Evolutionary conservation across 2,797 vertebrate species (phyloP).

Genomic region (Salmo trutta): DNA sequence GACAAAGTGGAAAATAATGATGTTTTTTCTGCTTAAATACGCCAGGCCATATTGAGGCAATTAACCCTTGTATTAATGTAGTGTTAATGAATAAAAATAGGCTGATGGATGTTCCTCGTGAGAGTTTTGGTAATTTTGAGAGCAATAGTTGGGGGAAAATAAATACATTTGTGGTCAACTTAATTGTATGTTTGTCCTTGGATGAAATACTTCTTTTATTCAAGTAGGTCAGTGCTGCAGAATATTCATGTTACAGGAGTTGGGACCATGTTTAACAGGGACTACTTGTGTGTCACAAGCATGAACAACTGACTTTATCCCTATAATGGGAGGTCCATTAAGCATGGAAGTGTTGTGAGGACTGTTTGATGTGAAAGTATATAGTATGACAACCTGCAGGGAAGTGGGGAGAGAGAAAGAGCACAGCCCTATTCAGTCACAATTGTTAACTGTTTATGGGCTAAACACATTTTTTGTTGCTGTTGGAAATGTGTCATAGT

Average conservation of each 20-base stretch:
- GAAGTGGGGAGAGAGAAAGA: not conserved
- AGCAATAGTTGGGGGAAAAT: constrained; percentile 31
- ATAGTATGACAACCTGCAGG: not conserved
- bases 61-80: constrained; percentile 54
- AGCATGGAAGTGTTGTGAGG: not conserved
- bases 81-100: constrained; percentile 53
- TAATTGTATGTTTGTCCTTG: constrained; percentile 30
- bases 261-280: constrained; percentile 16
- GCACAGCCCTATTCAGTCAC: not conserved
- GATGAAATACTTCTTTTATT: constrained; percentile 29
- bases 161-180: constrained; percentile 47
- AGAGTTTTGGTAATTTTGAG: constrained; percentile 24
- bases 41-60: constrained; percentile 41
- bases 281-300: constrained; percentile 19
- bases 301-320: constrained; percentile 8
- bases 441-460: not conserved
- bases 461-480: too few species aligned
- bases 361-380: not conserved
- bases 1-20: constrained; percentile 50
- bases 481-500: too few species aligned
- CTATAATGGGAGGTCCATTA: not conserved
- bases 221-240: constrained; percentile 15
- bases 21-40: constrained; percentile 56
- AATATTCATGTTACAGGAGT: constrained; percentile 23
- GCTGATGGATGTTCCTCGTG: constrained; percentile 24